These are phyloP conservation scores for Agriotes lineatus DNA, from an alignment of 2,888 invertebrate species.

Conservation along the genomic window DNA sequence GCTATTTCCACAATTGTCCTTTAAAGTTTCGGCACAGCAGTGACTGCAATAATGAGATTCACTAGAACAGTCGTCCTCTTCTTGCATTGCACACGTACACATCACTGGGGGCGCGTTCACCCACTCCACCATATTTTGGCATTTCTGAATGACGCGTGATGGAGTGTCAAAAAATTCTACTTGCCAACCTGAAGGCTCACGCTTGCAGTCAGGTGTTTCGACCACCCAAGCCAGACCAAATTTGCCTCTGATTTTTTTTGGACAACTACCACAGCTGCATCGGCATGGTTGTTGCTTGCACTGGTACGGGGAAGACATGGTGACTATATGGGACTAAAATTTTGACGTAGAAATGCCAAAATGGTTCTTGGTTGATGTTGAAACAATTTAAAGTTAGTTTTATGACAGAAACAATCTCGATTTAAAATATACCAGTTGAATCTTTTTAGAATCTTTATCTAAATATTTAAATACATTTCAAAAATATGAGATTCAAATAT, in stretches of 20 bases:
- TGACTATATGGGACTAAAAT: constrained; percentile 7
- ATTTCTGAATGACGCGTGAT: constrained; percentile 57
- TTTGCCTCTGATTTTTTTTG: constrained; percentile 55
- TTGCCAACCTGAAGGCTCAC: constrained; percentile 61
- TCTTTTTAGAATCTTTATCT: no score
- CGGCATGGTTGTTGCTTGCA: not conserved
- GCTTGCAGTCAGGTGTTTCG: constrained; percentile 55
- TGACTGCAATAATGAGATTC: not conserved
- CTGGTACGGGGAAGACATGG: not conserved
- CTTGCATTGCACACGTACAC: not conserved
- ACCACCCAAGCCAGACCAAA: constrained; percentile 62
- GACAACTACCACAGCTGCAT: constrained; percentile 15
- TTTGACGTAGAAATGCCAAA: constrained; percentile 12
- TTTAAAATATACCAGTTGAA: no score
- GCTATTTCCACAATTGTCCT: no score
- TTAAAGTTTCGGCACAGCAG: no score
- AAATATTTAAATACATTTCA: no score
- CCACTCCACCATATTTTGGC: constrained; percentile 60
- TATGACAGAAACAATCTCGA: not conserved
- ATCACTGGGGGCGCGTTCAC: constrained; percentile 49
- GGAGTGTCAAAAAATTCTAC: constrained; percentile 62
- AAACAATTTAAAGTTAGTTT: no score
- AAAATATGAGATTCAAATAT: no score
- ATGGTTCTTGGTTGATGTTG: no score
- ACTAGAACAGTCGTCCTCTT: not conserved